Evolutionary conservation across 2,797 vertebrate species (phyloP).

Genomic region (Cephalopachus bancanus): DNA sequence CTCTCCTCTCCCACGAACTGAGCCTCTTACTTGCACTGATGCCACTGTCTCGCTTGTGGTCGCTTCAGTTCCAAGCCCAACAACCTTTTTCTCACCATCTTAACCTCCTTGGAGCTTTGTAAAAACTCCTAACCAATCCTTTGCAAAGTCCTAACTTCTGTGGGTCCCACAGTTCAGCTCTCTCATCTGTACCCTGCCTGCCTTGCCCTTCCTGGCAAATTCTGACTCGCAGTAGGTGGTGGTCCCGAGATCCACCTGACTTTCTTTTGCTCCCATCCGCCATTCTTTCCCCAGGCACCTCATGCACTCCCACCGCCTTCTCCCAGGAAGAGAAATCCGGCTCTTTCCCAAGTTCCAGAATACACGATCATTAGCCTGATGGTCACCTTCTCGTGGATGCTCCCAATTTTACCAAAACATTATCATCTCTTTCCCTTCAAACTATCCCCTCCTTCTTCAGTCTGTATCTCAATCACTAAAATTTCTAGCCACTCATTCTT

Average conservation of each 20-base stretch:
- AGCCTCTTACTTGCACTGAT: not conserved
- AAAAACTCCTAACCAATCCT: not conserved
- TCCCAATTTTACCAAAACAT: conserved; percentile 5
- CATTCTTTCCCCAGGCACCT: not conserved
- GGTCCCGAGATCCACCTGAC: not conserved
- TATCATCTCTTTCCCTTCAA: conserved; percentile 15
- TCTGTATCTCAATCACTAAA: not conserved
- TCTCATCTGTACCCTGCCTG: not conserved
- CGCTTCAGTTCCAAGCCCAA: not conserved
- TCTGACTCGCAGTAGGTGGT: not conserved
- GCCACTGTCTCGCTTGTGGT: not conserved
- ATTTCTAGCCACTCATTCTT: not conserved
- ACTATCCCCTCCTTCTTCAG: not conserved
- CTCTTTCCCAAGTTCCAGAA: not conserved
- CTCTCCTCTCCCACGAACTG: not conserved
- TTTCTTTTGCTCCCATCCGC: not conserved
- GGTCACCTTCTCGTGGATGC: not conserved
- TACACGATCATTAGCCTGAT: not conserved
- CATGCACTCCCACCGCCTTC: not conserved
- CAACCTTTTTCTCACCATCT: not conserved
- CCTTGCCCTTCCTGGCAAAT: not conserved
- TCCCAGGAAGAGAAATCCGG: not conserved
- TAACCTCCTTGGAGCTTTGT: not conserved
- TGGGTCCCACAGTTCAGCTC: not conserved
- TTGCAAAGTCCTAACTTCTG: not conserved